Conservation (phyloP, 2,888 invertebrate species). For the Panzeria rudis region DNA sequence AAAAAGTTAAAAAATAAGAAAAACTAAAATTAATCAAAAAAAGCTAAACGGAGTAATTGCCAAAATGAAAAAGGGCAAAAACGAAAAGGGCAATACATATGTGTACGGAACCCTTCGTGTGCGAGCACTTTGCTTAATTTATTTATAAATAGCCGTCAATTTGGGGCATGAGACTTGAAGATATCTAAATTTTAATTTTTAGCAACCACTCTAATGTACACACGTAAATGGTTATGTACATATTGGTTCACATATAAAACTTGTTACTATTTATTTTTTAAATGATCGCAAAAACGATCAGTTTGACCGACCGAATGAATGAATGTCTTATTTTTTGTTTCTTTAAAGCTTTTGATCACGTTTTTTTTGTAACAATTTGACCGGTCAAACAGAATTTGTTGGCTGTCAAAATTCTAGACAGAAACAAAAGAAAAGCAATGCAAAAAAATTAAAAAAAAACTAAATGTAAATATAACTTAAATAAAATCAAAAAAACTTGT, state of each 20-base stretch:
- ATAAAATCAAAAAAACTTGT: conserved; percentile 54
- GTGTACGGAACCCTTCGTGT: too few species aligned
- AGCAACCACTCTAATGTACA: neutral
- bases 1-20: too few species aligned
- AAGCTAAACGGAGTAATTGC: too few species aligned
- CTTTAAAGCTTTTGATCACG: neutral
- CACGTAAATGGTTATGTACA: neutral
- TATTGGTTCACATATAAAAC: neutral
- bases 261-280: neutral
- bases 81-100: too few species aligned
- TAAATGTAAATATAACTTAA: too few species aligned
- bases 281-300: conserved; percentile 2
- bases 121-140: too few species aligned
- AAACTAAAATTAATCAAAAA: too few species aligned
- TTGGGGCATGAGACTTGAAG: too few species aligned
- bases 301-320: neutral
- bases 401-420: conserved; percentile 39
- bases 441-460: conserved; percentile 18
- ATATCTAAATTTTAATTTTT: too few species aligned
- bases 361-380: conserved; percentile 9
- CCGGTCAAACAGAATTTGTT: conserved; percentile 30
- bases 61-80: too few species aligned
- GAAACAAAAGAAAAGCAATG: conserved; percentile 1
- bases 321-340: neutral
- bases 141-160: too few species aligned